Base-by-base conservation (phyloP, 2,888 invertebrate genomes). In the Chrysomela aeneicollis region DNA sequence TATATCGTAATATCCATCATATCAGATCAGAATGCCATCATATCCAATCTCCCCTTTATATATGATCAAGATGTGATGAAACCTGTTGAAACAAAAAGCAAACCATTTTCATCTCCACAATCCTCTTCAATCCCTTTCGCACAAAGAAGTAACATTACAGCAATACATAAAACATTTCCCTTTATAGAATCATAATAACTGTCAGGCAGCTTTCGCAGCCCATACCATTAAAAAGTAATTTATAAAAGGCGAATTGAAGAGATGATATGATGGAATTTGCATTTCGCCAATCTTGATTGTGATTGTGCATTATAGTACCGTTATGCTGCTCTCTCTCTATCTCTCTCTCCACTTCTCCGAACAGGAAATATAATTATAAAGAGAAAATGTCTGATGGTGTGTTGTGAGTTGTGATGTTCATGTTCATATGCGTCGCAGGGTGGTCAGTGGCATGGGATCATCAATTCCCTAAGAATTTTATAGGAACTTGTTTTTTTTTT, bases 261-360 rank as follows among this genome's bases (percentile, higher is more conserved):
- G 65, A 66, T 63, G 66, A 63, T 63, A 65, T 42, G 61, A 52
- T 61, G 63, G 68, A 65, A 68, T 68, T 68, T 65, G 65, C 65
- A 63, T 68, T 65, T 57, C 61, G 61, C 60, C 60, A 63, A 63
- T 68, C 68, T 68, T 63, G 68, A 68, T 68, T 63, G 68, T 65
- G 66, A 62, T 55, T 47, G 52, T 59, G 42, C 55, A 55, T 51
- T 63, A 50, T 55, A 42, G 26, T 64, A 54, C 64, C 59, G 64
- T 64, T 64, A 57, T 42, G 46, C 46, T 22, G 22, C 15, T 30
- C 32, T 55, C 55, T 42, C 15, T 15, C n/a, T n/a, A n/a, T n/a
- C n/a, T n/a, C n/a, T 17, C 30, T 58, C 47, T 49, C 46, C 47
- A 32, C 59, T 59, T 57, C 61, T 52, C 51, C 42, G 51, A 47